These are phyloP conservation scores for Cromileptes altivelis DNA, from an alignment of 2,113 vertebrate species.

Conservation along the genomic window DNA sequence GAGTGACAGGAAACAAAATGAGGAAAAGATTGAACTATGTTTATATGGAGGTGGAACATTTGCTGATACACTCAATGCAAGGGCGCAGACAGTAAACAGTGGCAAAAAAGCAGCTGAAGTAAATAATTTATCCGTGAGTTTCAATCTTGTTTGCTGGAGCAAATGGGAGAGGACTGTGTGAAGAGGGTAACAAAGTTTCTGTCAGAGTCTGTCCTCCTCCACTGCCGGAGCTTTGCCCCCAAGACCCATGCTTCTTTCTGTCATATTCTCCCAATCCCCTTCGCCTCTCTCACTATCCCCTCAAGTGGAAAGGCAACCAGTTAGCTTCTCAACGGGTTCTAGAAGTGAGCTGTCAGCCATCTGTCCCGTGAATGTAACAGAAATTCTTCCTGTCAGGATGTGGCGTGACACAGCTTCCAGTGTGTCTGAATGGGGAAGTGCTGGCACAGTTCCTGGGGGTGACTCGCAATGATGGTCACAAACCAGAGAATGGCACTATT, in stretches of 20 bases:
- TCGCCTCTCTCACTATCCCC: conserved; percentile 33
- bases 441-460: neutral
- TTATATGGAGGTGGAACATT: conserved; percentile 17
- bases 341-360: conserved; percentile 69
- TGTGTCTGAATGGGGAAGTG: neutral
- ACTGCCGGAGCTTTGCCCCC: conserved; percentile 32
- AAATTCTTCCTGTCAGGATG: conserved; percentile 64
- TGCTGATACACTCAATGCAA: conserved; percentile 17
- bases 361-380: conserved; percentile 53
- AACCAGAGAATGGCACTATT: neutral
- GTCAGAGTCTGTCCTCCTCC: conserved; percentile 58
- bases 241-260: conserved; percentile 30
- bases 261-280: conserved; percentile 29
- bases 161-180: conserved; percentile 58
- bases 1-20: conserved; percentile 55
- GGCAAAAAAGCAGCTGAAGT: conserved; percentile 40
- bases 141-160: conserved; percentile 40
- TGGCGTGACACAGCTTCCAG: conserved; percentile 28
- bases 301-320: conserved; percentile 58
- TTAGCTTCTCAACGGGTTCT: conserved; percentile 54
- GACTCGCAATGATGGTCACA: neutral
- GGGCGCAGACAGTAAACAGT: conserved; percentile 28
- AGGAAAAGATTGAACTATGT: conserved; percentile 50
- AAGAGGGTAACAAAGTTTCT: conserved; percentile 65
- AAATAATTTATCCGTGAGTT: conserved; percentile 68